These are phyloP conservation scores for Epizoanthus rinbou DNA, from an alignment of 92 coral and sea anemone genomes.

Conservation along the genomic window DNA sequence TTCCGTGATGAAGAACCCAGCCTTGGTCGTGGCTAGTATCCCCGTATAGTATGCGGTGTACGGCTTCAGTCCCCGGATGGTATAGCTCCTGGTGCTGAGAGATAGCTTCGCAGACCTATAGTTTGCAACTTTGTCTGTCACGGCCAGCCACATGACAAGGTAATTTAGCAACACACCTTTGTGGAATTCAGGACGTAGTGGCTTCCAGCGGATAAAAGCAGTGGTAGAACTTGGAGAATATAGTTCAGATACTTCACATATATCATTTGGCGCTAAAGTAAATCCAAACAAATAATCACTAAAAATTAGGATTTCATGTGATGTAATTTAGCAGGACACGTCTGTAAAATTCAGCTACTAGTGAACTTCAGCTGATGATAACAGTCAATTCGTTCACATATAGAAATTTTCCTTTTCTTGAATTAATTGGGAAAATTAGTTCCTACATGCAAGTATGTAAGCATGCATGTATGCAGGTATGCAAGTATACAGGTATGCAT, in stretches of 20 bases:
- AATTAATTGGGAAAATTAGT: too few species aligned
- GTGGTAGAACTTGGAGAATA: constrained; percentile 40
- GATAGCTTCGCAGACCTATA: background rate
- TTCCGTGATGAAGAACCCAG: background rate
- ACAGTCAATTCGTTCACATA: too few species aligned
- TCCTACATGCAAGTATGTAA: too few species aligned
- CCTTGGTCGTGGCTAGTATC: background rate
- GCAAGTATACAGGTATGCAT: too few species aligned
- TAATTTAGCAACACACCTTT: constrained; percentile 31
- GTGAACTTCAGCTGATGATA: too few species aligned
- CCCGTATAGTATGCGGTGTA: constrained; percentile 21
- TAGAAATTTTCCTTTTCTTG: too few species aligned
- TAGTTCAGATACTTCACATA: constrained; percentile 10
- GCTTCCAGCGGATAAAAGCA: constrained; percentile 38
- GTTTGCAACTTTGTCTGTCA: background rate
- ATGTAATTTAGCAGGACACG: background rate
- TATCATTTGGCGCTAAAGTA: constrained; percentile 32
- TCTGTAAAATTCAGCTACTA: too few species aligned
- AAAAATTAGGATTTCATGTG: background rate
- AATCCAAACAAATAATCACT: background rate
- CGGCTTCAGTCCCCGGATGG: constrained; percentile 35
- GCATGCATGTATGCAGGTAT: too few species aligned
- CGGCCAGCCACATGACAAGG: constrained; percentile 25
- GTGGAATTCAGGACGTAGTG: constrained; percentile 38
- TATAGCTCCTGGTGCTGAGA: constrained; percentile 9